Conservation (phyloP, 2,113 vertebrate genomes). For the Elephas maximus region DNA sequence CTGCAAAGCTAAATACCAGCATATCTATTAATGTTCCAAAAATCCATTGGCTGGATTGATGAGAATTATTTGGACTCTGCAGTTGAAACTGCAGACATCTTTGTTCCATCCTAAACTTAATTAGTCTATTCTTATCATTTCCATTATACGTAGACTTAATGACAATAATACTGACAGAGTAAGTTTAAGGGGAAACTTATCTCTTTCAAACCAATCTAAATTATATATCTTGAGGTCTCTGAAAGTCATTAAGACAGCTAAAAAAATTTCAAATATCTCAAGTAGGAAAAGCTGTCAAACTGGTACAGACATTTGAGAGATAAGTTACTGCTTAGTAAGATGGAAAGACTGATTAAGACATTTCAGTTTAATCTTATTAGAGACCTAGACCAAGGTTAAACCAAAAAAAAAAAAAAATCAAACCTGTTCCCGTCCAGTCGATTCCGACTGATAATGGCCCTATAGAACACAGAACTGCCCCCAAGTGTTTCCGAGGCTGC, state of each 20-base stretch:
- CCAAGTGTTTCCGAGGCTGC: too few species aligned
- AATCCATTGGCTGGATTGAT: not conserved
- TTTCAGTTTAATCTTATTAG: not conserved
- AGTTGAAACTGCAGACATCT: not conserved
- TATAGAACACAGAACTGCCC: too few species aligned
- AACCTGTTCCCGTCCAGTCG: too few species aligned
- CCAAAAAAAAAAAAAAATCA: too few species aligned
- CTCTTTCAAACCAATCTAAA: constrained; percentile 19
- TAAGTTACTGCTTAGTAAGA: not conserved
- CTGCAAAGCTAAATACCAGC: not conserved
- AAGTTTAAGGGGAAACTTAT: not conserved
- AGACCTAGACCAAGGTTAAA: not conserved
- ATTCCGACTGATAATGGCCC: too few species aligned
- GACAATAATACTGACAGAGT: not conserved
- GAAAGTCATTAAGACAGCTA: constrained; percentile 21
- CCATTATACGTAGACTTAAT: not conserved
- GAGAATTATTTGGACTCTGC: constrained; percentile 38
- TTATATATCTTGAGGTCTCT: not conserved
- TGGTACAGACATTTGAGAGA: not conserved
- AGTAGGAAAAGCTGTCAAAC: not conserved
- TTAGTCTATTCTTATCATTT: not conserved
- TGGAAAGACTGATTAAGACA: not conserved
- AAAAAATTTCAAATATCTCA: constrained; percentile 9
- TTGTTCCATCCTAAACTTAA: constrained; percentile 3
- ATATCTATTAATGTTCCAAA: constrained; percentile 2